These are phyloP conservation scores for Raillietiella orientalis DNA, from an alignment of 2,888 invertebrate genomes.

Conservation along the genomic window DNA sequence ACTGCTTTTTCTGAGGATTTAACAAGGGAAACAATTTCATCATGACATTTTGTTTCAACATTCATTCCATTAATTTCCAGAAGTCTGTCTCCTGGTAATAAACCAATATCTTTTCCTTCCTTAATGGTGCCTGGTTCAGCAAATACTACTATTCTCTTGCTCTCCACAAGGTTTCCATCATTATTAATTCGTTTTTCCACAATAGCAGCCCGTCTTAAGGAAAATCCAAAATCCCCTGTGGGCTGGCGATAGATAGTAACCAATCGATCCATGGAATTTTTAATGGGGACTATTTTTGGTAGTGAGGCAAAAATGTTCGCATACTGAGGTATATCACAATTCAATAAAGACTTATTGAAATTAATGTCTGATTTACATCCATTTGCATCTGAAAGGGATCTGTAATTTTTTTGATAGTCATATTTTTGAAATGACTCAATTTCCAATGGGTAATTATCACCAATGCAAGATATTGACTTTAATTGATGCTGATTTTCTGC, in stretches of 20 bases:
- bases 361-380: too few relatives aligned
- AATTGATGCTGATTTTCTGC: neutral
- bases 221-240: constrained; percentile 74
- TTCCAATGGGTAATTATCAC: neutral
- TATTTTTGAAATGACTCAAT: too few relatives aligned
- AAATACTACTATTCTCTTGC: constrained; percentile 33
- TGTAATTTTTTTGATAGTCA: too few relatives aligned
- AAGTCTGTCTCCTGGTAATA: constrained; percentile 75
- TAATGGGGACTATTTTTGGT: constrained; percentile 12
- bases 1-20: constrained; percentile 50
- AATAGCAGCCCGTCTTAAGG: constrained; percentile 53
- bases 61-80: constrained; percentile 60
- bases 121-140: constrained; percentile 57
- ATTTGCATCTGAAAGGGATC: too few relatives aligned
- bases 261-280: constrained; percentile 22
- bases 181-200: constrained; percentile 23
- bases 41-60: constrained; percentile 52
- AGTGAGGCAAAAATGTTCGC: too few relatives aligned
- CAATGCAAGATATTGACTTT: too few relatives aligned
- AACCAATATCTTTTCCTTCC: constrained; percentile 35
- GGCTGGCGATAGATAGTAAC: constrained; percentile 30
- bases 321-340: too few relatives aligned
- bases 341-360: neutral
- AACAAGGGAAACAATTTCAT: constrained; percentile 76
- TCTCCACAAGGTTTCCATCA: constrained; percentile 12